Percentiles rank a stretch among this genome's conserved stretches.
phyloP scores from a whole-genome alignment of 2,113 vertebrate species.

The Guaruba guarouba region DNA sequence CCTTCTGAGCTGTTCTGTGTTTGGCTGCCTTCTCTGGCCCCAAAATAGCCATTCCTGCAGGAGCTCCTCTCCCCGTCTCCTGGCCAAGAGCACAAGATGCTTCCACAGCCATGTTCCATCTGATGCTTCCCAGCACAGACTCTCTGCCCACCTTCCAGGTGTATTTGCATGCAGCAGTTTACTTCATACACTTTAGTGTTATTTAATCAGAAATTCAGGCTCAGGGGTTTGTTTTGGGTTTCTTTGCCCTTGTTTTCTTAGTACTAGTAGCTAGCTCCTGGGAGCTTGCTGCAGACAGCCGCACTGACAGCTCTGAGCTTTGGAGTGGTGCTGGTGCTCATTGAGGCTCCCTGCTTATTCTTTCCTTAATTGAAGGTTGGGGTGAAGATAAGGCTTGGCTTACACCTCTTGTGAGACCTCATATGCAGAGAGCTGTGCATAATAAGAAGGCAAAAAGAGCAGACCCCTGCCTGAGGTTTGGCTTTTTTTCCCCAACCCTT shows the following conservation, averaged over 20 bases:
- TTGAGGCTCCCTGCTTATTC: neutral
- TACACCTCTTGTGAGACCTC: neutral
- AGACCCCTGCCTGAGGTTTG: neutral
- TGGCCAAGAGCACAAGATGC: neutral
- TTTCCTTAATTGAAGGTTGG: slow-evolving; percentile 31
- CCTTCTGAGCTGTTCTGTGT: neutral
- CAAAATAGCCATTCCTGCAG: neutral
- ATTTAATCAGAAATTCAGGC: neutral
- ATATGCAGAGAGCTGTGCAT: neutral
- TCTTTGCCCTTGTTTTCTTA: neutral
- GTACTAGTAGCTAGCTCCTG: neutral
- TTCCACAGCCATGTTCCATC: fast-evolving
- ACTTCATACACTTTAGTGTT: neutral
- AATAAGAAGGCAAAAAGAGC: neutral
- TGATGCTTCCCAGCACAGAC: neutral
- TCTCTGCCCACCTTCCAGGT: neutral
- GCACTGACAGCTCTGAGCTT: slow-evolving; percentile 14
- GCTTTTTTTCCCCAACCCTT: neutral
- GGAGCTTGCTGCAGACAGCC: neutral
- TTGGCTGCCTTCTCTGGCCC: neutral
- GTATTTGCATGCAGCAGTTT: neutral
- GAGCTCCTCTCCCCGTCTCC: neutral
- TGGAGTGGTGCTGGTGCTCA: neutral
- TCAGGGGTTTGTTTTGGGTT: neutral
- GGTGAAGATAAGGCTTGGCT: slow-evolving; percentile 27